phyloP scores from a whole-genome alignment of 1,140 invertebrate species.

The Zeugodacus cucurbitae region DNA sequence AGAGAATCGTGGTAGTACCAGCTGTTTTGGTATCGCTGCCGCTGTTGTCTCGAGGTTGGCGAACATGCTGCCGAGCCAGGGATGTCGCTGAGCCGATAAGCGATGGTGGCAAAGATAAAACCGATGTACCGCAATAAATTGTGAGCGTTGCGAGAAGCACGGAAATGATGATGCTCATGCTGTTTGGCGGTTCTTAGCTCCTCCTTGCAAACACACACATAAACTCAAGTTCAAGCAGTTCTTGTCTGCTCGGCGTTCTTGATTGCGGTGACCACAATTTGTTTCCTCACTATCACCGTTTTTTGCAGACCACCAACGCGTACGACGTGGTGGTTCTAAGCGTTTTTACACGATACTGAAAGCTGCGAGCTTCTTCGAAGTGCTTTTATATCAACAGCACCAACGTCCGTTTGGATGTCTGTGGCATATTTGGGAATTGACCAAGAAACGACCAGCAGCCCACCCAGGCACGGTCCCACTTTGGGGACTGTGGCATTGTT shows the following conservation, averaged over 20 bases:
- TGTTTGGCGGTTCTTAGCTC: neutral
- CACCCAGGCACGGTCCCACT: conserved; percentile 27
- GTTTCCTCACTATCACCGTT: neutral
- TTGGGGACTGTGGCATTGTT: conserved; percentile 4
- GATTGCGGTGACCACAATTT: neutral
- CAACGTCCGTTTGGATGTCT: neutral
- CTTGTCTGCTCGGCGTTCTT: neutral
- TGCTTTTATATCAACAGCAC: conserved; percentile 59
- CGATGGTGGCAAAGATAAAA: conserved; percentile 65
- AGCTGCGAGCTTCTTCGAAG: conserved; percentile 53
- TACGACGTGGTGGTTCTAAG: conserved; percentile 36
- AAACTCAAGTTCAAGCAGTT: too few species aligned
- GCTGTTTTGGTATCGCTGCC: neutral
- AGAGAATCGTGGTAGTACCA: neutral
- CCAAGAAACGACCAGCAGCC: conserved; percentile 44
- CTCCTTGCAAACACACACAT: conserved; percentile 9
- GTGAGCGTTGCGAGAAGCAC: conserved; percentile 59
- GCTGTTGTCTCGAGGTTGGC: neutral
- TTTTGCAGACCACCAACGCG: neutral
- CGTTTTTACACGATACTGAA: conserved; percentile 60
- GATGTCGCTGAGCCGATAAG: conserved; percentile 63
- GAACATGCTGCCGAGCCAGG: conserved; percentile 51
- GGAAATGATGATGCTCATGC: conserved; percentile 62
- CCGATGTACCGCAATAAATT: conserved; percentile 63
- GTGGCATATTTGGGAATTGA: conserved; percentile 54